Percentiles rank a stretch among this genome's conserved stretches.
Conservation (phyloP, 2,888 invertebrate species). For the Altica lythri region DNA sequence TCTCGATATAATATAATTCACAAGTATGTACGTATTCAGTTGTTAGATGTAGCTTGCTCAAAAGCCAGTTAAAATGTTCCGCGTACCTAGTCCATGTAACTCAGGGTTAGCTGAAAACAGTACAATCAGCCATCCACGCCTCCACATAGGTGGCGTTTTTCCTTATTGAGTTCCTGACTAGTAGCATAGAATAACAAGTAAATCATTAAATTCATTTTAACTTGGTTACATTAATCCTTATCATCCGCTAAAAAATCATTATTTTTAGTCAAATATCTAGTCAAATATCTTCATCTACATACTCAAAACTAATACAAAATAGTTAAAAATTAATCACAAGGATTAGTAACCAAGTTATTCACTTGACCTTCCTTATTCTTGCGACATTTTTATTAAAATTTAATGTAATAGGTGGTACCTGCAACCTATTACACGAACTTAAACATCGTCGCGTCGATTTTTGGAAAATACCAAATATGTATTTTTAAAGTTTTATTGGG, state of each 20-base stretch:
- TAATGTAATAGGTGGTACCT: constrained; percentile 23
- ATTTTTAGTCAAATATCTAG: no score
- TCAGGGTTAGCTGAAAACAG: constrained; percentile 58
- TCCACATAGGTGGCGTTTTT: constrained; percentile 47
- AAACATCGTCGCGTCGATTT: constrained; percentile 29
- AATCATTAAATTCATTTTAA: constrained; percentile 26
- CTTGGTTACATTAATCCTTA: constrained; percentile 14
- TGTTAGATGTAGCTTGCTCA: constrained; percentile 60
- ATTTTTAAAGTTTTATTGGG: constrained; percentile 26
- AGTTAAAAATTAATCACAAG: neutral
- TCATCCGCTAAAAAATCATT: no score
- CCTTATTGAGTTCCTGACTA: constrained; percentile 59
- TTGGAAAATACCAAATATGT: constrained; percentile 20
- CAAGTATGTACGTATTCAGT: constrained; percentile 57
- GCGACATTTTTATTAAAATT: constrained; percentile 25
- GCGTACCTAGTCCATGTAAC: constrained; percentile 56
- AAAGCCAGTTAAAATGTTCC: constrained; percentile 54
- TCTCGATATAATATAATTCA: constrained; percentile 58
- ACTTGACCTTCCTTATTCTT: constrained; percentile 32
- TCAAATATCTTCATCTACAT: no score
- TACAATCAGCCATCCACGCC: constrained; percentile 54
- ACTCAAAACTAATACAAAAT: neutral
- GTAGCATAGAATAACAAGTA: constrained; percentile 44
- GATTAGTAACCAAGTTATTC: constrained; percentile 17
- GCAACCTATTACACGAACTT: constrained; percentile 18